phyloP scores from a whole-genome alignment of 2,797 vertebrate genomes.

The Poecilia picta region DNA sequence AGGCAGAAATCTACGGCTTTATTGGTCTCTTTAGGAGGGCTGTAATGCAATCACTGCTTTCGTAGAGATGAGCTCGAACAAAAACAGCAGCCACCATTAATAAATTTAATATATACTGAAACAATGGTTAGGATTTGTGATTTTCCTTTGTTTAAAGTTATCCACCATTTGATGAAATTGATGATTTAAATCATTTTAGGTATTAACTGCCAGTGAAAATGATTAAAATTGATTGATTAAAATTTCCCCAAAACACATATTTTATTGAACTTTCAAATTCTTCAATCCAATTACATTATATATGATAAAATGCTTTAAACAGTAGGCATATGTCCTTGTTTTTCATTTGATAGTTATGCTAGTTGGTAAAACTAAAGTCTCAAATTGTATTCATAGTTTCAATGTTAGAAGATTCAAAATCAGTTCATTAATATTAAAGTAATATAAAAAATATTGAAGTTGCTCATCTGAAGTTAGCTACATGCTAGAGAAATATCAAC shows the following conservation, averaged over 20 bases:
- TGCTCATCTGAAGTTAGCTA: background rate
- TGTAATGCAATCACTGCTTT: background rate
- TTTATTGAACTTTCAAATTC: background rate
- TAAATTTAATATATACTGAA: background rate
- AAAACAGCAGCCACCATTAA: background rate
- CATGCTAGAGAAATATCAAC: background rate
- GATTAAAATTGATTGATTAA: no score
- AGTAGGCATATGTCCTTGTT: background rate
- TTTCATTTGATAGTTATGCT: background rate
- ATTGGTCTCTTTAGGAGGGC: background rate
- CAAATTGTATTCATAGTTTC: background rate
- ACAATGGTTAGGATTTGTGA: background rate
- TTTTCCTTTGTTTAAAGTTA: background rate
- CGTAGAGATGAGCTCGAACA: background rate
- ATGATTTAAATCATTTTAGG: background rate
- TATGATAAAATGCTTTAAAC: background rate
- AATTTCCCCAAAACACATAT: background rate
- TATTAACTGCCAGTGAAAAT: background rate
- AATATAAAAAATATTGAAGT: background rate
- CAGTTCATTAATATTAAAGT: background rate
- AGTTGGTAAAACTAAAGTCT: background rate
- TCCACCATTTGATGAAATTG: background rate
- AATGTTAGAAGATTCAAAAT: background rate
- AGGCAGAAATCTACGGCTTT: constrained; percentile 26
- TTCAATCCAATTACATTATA: background rate